phyloP scores from a whole-genome alignment of 2,797 vertebrate genomes.

The Botia kubotai region DNA sequence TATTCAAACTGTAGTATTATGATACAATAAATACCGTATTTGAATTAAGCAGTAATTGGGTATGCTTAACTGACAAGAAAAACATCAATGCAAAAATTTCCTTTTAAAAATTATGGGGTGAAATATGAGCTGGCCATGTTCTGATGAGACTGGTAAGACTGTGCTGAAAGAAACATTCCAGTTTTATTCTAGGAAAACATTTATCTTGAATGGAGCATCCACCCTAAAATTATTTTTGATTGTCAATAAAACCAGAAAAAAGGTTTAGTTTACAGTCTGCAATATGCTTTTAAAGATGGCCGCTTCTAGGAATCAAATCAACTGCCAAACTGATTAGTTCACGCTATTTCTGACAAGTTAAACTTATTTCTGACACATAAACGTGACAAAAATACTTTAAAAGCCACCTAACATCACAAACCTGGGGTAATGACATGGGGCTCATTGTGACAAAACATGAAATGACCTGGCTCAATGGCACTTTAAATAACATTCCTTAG shows the following conservation, averaged over 20 bases:
- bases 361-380: conserved; percentile 22
- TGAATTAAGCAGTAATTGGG: background rate
- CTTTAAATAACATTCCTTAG: conserved; percentile 32
- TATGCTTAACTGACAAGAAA: too few relatives aligned
- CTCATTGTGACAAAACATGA: conserved; percentile 21
- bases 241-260: conserved; percentile 42
- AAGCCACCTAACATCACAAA: background rate
- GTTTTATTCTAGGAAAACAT: background rate
- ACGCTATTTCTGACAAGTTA: background rate
- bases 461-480: conserved; percentile 33
- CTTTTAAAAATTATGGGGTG: background rate
- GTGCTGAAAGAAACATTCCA: background rate
- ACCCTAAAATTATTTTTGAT: background rate
- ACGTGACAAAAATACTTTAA: conserved; percentile 15
- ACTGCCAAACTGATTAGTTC: conserved; percentile 10
- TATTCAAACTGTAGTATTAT: background rate
- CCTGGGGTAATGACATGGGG: conserved; percentile 22
- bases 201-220: background rate
- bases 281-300: background rate
- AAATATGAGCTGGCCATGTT: background rate
- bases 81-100: background rate
- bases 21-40: too few relatives aligned
- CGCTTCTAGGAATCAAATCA: conserved; percentile 25
- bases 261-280: conserved; percentile 20
- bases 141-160: background rate